Base-by-base conservation (phyloP, 2,113 vertebrate species). In the Petrocephalus zakoni region DNA sequence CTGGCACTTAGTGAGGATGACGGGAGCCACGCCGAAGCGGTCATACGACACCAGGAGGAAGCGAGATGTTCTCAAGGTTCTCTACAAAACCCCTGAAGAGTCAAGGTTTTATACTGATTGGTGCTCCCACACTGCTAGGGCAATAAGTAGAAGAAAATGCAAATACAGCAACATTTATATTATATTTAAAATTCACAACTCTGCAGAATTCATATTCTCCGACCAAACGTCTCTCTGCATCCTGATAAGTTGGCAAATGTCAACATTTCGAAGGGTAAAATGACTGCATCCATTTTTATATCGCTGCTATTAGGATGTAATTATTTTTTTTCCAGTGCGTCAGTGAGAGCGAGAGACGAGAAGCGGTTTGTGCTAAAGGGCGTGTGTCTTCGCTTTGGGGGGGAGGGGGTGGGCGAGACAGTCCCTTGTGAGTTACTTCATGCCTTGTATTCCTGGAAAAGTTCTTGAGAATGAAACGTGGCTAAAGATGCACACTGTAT, bases 1-100 rank as follows among this genome's bases (percentile, higher is more conserved):
- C 87, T 75, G 87, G 46, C 78, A 34, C 89, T 52, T 78, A 82
- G 42, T 83, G 34, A 90, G 61, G 55, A 81, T n/a, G 58, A 58
- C 52, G 46, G 34, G 85, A 53, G 17, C 47, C 34, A 61, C 87
- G 19, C 25, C 15, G 82, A 89, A 42, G 88, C 46, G 61, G 72
- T 90, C 86, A 83, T 37, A 52, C 56, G 52, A 90, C 89, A 88
- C 85, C 87, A 58, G 72, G 68, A 87, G 13, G 52, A 75, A 58
- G 0, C 15, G 75, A 52, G 64, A 11, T 34, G 88, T 64, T 51
- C 90, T 87, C 29, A 21, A 10, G 42, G 25, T 58, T 11, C 47
- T 51, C 75, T n/a, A 88, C 72, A 90, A 49, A 47, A 21, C 46
- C 58, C 29, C 78, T 83, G 84, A 56, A 91, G 75, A 88, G 53